Base-by-base conservation (phyloP, 2,888 invertebrate genomes). In the Acronicta psi region DNA sequence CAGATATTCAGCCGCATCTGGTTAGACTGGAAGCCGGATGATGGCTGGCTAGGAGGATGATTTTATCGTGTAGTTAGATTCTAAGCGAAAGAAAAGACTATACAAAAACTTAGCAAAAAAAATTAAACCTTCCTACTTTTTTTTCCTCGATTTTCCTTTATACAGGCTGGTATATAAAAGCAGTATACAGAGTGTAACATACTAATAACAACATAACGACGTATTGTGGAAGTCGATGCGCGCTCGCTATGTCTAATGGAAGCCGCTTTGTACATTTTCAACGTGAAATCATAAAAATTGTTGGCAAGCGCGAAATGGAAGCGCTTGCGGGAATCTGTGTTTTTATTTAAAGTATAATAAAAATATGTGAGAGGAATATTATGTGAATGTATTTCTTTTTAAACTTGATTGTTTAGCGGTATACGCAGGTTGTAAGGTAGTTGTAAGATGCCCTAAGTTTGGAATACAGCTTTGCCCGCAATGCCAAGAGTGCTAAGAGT, bases 201-300 rank as follows among this genome's bases (percentile, higher is more conserved):
- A 60, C 55, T 73, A 73, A 67, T 69, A 74, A 69, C 64, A 49
- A 42, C 38, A 65, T 69, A 69, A 67, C 76, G 66, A 70, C 47
- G 62, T 63, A 75, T 71, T 64, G 62, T 69, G 54, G 40, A 53
- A 65, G 69, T 70, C 71, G 69, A 50, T 55, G 71, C 50, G 52
- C 58, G 68, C 58, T 43, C 59, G 52, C 57, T 56, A 50, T 63
- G 55, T 65, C 70, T 79, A 79, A 80, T 77, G 71, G 78, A 61
- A 51, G 59, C 69, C 66, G 59, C 71, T 78, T 79, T 80, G 77
- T 79, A 69, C 70, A 72, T 75, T 74, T 74, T 69, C 68, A 72
- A 73, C 64, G 71, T 62, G 60, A 69, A 73, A 71, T 74, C 69
- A 79, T 79, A 79, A 71, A 69, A 71, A 63, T 59, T 43, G 59